phyloP scores from a whole-genome alignment of 2,888 invertebrate species.

The Caenorhabditis sp. region DNA sequence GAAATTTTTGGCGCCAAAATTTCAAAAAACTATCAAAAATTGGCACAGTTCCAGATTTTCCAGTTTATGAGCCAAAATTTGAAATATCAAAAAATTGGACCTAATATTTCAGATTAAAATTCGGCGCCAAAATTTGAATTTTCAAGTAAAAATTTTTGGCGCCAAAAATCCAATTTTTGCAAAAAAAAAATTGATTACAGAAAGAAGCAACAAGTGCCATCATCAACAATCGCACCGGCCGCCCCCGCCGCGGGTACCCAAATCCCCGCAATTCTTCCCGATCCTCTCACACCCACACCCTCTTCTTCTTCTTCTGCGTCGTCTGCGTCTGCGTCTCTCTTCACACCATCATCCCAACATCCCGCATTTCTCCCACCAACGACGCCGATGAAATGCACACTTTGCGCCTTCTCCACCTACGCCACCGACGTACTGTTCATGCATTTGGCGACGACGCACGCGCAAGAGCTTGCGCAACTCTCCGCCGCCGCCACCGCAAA shows the following conservation, averaged over 20 bases:
- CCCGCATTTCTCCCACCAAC: not conserved
- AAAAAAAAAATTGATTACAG: conserved; percentile 4
- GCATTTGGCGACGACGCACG: conserved; percentile 36
- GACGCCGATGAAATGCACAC: conserved; percentile 28
- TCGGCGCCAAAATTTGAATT: no score
- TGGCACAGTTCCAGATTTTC: no score
- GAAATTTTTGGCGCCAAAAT: no score
- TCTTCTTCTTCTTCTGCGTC: no score
- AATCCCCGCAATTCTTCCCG: not conserved
- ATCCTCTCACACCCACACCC: not conserved
- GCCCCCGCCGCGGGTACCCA: no score
- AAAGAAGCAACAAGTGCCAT: conserved; percentile 13
- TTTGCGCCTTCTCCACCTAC: conserved; percentile 35
- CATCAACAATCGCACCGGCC: not conserved
- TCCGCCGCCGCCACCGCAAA: not conserved
- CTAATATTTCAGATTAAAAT: no score
- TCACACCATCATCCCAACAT: not conserved
- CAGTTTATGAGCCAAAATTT: no score
- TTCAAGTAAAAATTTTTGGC: no score
- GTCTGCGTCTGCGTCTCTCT: no score
- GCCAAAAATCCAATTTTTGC: no score
- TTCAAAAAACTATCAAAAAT: no score
- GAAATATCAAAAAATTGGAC: no score
- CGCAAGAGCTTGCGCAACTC: conserved; percentile 21
- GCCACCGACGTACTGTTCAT: conserved; percentile 34